phyloP scores from a whole-genome alignment of 2,797 vertebrate genomes.

The Ciconia nigra region DNA sequence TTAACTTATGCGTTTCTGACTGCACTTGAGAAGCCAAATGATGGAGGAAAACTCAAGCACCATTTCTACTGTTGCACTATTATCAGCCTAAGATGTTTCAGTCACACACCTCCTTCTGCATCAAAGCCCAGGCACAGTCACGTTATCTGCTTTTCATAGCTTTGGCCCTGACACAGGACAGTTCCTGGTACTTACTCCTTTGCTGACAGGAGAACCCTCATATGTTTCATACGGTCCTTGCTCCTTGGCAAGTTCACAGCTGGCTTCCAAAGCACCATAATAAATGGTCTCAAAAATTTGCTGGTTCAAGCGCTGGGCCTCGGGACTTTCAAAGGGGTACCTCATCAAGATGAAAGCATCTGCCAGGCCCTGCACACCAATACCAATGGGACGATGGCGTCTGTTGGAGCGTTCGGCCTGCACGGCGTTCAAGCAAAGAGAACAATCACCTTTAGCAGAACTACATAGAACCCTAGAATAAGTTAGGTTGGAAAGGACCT shows the following conservation, averaged over 20 bases:
- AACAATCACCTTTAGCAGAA: not conserved
- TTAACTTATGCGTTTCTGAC: not conserved
- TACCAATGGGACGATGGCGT: constrained; percentile 92
- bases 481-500: not conserved
- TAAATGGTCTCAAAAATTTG: constrained; percentile 99
- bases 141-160: not conserved
- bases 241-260: constrained; percentile 87
- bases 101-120: not conserved
- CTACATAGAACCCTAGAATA: not conserved
- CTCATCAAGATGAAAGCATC: constrained; percentile 97
- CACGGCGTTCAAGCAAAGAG: not conserved
- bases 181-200: constrained; percentile 78
- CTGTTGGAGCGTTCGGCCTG: constrained; percentile 89
- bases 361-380: constrained; percentile 94
- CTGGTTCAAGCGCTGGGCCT: constrained; percentile 91
- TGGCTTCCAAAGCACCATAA: constrained; percentile 90
- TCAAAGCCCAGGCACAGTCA: not conserved
- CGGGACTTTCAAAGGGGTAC: constrained; percentile 88
- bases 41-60: not conserved
- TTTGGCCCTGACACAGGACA: not conserved
- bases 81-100: not conserved
- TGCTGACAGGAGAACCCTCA: constrained; percentile 89
- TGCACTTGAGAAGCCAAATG: not conserved
- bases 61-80: not conserved
- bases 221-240: constrained; percentile 89